These are phyloP conservation scores for Sebastes wilsoni DNA, from an alignment of 2,797 vertebrate species.

Conservation along the genomic window DNA sequence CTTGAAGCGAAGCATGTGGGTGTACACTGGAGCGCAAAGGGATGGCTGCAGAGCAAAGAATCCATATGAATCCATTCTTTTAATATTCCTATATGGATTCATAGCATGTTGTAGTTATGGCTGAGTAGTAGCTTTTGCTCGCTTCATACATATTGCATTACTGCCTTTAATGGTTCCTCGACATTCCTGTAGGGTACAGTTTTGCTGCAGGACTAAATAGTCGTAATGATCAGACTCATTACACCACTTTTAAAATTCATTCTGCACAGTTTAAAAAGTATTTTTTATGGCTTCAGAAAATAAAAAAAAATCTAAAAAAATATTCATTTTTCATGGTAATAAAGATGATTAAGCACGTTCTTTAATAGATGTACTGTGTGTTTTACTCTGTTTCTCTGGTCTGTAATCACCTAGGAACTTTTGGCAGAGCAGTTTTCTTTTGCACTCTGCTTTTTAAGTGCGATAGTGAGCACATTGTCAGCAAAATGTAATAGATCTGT, in stretches of 20 bases:
- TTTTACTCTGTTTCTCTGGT: background rate
- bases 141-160: background rate
- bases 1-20: constrained; percentile 18
- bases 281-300: background rate
- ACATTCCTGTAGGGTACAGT: background rate
- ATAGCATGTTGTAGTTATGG: background rate
- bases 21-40: background rate
- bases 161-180: background rate
- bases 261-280: background rate
- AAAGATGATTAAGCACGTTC: background rate
- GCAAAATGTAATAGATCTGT: constrained; percentile 36
- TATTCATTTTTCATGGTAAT: background rate
- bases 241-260: background rate
- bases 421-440: background rate
- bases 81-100: background rate
- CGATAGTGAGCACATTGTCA: constrained; percentile 28
- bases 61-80: background rate
- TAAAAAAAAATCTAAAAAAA: background rate
- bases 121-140: background rate
- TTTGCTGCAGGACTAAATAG: background rate
- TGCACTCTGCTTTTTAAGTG: background rate
- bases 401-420: background rate
- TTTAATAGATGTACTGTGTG: background rate
- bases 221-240: background rate
- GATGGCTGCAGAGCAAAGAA: background rate